These are phyloP conservation scores for Rugalucina vietnamica DNA, from an alignment of 2,888 invertebrate genomes.

Conservation along the genomic window DNA sequence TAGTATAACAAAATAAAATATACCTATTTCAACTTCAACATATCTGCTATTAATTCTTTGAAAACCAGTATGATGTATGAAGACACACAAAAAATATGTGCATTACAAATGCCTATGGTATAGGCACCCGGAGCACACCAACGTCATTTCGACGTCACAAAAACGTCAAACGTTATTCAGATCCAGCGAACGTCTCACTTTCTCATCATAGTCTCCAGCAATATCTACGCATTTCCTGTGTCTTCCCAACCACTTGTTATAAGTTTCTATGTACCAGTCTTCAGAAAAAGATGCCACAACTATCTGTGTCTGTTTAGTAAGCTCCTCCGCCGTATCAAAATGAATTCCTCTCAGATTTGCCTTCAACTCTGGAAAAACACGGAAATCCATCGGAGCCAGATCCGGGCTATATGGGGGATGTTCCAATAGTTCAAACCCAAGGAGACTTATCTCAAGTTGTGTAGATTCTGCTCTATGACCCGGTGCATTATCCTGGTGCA, in stretches of 20 bases:
- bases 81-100: not conserved
- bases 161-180: too few relatives aligned
- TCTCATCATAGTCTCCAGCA: slow-evolving; percentile 1
- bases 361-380: slow-evolving; percentile 3
- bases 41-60: not conserved
- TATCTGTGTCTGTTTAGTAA: not conserved
- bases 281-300: not conserved
- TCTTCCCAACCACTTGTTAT: not conserved
- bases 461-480: slow-evolving; percentile 17
- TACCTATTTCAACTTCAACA: not conserved
- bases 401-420: slow-evolving; percentile 30
- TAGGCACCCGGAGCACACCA: not conserved
- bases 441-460: slow-evolving; percentile 17
- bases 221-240: slow-evolving; percentile 5
- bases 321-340: not conserved
- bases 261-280: not conserved
- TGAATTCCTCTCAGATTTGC: not conserved
- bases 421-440: slow-evolving; percentile 3
- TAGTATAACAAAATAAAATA: too few relatives aligned
- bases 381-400: slow-evolving; percentile 13
- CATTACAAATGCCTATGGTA: not conserved
- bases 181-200: not conserved
- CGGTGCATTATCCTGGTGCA: slow-evolving; percentile 15
- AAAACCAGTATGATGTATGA: not conserved
- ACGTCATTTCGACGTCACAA: too few relatives aligned